Evolutionary conservation across 2,797 vertebrate genomes (phyloP), one percentile per base, ranked within the genome.

Genomic region (Falco peregrinus): DNA sequence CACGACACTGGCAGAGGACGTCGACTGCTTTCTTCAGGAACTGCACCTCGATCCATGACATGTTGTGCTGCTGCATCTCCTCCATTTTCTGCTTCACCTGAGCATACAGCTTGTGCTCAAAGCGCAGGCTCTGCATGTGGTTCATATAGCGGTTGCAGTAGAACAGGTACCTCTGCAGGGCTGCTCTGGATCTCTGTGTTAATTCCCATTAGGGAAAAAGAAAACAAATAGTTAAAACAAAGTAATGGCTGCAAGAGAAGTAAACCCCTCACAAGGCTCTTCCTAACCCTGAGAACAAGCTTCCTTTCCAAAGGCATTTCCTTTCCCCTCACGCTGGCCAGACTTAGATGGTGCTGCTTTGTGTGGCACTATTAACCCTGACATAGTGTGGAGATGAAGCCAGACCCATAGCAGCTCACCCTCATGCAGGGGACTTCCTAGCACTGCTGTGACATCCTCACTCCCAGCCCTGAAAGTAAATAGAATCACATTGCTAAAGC

Each of bases 111-210:
- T 99, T 99, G 99, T 99, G 99, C 99, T 99, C 99, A 51, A 99
- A 99, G 98, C 99, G 99, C 97, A 99, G 98, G 97, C 99, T 99
- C 98, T 99, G 99, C 99, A 99, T 99, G 98, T 99, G 99, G 98
- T 99, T 99, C 99, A 99, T 99, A 96, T 99, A 99, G 97, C 99
- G 99, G 98, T 99, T 99, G 98, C 99, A 99, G 98, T 99, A 99
- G 98, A 99, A 99, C 97, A 99, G 99, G 98, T 99, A 99, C 98
- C 99, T 99, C 98, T 99, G 99, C 97, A 99, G 98, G 95, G 99
- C 99, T 88, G 99, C 99, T 97, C 99, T 98, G 93, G 99, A 99
- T 96, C 99, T 98, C 99, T 99, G 98, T 16, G 78, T 96, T 93
- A 97, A 96, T 97, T 96, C 91, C 97, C 97, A 96, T 96, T 93